Base-by-base conservation (phyloP, 2,113 vertebrate species). In the Chaetodon auriga region DNA sequence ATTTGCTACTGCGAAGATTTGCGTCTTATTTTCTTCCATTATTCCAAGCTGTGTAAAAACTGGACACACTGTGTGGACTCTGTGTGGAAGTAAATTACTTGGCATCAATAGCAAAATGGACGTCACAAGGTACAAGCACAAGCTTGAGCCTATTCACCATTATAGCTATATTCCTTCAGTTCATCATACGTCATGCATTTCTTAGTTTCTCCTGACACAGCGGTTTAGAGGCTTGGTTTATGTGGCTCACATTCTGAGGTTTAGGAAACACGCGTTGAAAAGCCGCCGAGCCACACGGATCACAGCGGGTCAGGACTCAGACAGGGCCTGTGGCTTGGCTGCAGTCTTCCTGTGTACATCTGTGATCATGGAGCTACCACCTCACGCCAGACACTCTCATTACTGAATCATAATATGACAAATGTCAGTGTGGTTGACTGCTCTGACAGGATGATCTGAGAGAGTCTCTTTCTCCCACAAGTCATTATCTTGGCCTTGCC, bases 161-260 rank as follows among this genome's bases (percentile, higher is more conserved):
- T 82, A 75, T 69, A 86, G 64, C 64, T 70, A 60, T 86, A 88
- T 87, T 62, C 69, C 87, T 71, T 73, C 55, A 51, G 72, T 79
- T 79, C 63, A 81, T 80, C 84, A 55, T 81, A 85, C 83, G 76
- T 84, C 81, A 82, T 92, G 83, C 83, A 83, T 90, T 87, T 87
- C 90, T 86, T 83, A 87, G 78, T 92, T 94, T 92, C 78, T 91
- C 89, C 93, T 92, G 92, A 93, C 92, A 53, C 90, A 92, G 92
- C 88, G 68, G 46, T 93, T 93, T 90, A 87, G 84, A 81, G 78
- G 80, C 73, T 85, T 21, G 64, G 87, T 82, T 88, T 77, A 81
- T 92, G 90, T 90, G 90, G 90, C 87, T 80, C 87, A 70, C 93
- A 93, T 94, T 94, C 92, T 92, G 92, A 90, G 91, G 91, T 91